Base-by-base conservation (phyloP, 2,113 vertebrate species). In the Dicentrarchus labrax region DNA sequence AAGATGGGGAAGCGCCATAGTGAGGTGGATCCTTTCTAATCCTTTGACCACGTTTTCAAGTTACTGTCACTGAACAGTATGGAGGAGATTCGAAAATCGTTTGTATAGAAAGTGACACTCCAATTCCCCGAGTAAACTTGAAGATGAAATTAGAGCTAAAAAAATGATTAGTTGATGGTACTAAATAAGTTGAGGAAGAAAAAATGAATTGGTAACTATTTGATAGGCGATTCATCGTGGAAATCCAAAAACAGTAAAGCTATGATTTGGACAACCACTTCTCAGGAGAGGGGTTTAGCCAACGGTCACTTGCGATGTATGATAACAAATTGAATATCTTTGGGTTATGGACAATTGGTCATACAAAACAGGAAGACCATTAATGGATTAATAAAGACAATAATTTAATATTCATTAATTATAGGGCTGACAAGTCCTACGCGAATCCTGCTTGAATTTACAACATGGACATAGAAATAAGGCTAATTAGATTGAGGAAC, bases 11-110 rank as follows among this genome's bases (percentile, higher is more conserved):
- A 16, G 17, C 66, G 72, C 56, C 21, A 1, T 9, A 66, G 45
- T 68, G 59, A 75, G 47, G 60, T 77, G 24, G 22, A 65, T 30
- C 21, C 2, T 80, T 48, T 61, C 21, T 50, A 54, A 45, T 72
- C 53, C 9, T 71, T 48, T 50, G 56, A 70, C 48, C 59, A 54
- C 15, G 38, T 1, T 45, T 57, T 71, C 30, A 62, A 7, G 12
- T 66, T 66, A 8, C 24, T 76, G 41, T 59, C 9, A 61, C 16
- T 54, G 47, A 64, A 22, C 47, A 16, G 24, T 30, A 47, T 21
- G 15, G 47, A 80, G 13, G 36, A 76, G 43, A 76, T 60, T 47
- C 0, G 13, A 10, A 59, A 15, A 61, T 53, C 5, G 8, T 45
- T 17, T 38, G 19, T 3, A n/a, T 16, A 4, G 39, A 72, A 72